Conservation (phyloP, 2,888 invertebrate genomes). For the Invenusta paracnida region DNA sequence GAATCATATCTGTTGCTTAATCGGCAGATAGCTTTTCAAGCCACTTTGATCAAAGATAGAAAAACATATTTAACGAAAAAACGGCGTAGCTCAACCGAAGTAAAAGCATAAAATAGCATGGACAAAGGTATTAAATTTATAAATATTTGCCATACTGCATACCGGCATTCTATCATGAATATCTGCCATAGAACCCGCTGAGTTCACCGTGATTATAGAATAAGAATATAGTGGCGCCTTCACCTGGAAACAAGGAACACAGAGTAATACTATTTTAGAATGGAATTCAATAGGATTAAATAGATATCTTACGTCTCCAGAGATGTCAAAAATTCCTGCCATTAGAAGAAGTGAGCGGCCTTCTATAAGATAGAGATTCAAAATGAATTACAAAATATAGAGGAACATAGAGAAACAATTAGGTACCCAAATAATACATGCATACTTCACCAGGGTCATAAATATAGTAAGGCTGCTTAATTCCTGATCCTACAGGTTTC, state of each 20-base stretch:
- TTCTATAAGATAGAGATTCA: not conserved
- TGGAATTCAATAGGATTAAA: not conserved
- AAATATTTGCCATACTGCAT: not conserved
- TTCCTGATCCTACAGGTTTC: not conserved
- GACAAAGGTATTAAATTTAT: not conserved
- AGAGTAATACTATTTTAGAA: no score
- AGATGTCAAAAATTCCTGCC: constrained; percentile 20
- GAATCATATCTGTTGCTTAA: no score
- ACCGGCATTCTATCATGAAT: not conserved
- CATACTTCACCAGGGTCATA: not conserved
- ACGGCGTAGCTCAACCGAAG: no score
- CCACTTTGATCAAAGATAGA: no score
- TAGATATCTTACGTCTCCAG: not conserved
- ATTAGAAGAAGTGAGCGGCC: not conserved
- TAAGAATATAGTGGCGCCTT: not conserved
- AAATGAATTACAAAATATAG: no score
- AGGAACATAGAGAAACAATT: not conserved
- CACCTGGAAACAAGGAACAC: not conserved
- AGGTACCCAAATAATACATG: not conserved
- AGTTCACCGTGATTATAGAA: not conserved
- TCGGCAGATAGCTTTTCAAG: no score
- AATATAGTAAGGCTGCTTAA: not conserved
- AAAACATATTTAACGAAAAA: no score
- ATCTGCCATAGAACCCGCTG: not conserved
- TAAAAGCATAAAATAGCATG: no score